These are phyloP conservation scores for Oryzias dopingdopingensis DNA, from an alignment of 2,797 vertebrate species.

Conservation along the genomic window DNA sequence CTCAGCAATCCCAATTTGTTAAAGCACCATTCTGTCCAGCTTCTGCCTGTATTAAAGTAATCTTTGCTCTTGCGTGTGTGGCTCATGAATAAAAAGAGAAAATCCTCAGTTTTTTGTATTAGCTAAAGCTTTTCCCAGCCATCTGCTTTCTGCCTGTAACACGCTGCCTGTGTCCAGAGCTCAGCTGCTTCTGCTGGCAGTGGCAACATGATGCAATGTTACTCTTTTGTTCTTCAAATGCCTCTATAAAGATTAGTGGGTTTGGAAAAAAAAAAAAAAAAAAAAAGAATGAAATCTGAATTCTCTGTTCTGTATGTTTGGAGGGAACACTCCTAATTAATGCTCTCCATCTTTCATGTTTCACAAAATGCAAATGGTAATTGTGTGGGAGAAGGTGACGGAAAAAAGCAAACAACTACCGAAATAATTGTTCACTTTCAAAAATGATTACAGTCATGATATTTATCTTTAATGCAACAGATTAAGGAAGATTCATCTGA, in stretches of 20 bases:
- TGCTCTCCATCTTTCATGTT: conserved; percentile 44
- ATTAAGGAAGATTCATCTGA: too few relatives aligned
- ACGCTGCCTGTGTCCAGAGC: conserved; percentile 21
- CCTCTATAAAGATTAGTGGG: conserved; percentile 35
- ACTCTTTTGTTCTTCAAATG: conserved; percentile 44
- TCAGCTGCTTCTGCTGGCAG: conserved; percentile 29
- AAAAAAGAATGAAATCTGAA: conserved; percentile 50
- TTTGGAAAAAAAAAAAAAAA: conserved; percentile 17
- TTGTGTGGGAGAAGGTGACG: conserved; percentile 13
- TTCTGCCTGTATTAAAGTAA: conserved; percentile 36
- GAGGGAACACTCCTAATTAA: conserved; percentile 53
- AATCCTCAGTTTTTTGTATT: conserved; percentile 48
- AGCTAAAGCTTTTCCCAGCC: conserved; percentile 44
- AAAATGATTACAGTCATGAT: too few relatives aligned
- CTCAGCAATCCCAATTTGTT: conserved; percentile 31
- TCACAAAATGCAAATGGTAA: conserved; percentile 32
- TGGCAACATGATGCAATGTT: conserved; percentile 41
- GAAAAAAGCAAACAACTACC: not conserved
- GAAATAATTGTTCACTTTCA: too few relatives aligned
- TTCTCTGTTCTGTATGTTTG: conserved; percentile 21
- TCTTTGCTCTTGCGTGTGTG: conserved; percentile 25
- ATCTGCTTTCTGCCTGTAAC: conserved; percentile 52
- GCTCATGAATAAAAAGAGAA: conserved; percentile 29
- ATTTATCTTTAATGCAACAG: too few relatives aligned
- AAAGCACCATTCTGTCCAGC: conserved; percentile 30